Evolutionary conservation across 2,113 vertebrate genomes (phyloP), one percentile per base, ranked within the genome.

Genomic region (Ameiurus melas): DNA sequence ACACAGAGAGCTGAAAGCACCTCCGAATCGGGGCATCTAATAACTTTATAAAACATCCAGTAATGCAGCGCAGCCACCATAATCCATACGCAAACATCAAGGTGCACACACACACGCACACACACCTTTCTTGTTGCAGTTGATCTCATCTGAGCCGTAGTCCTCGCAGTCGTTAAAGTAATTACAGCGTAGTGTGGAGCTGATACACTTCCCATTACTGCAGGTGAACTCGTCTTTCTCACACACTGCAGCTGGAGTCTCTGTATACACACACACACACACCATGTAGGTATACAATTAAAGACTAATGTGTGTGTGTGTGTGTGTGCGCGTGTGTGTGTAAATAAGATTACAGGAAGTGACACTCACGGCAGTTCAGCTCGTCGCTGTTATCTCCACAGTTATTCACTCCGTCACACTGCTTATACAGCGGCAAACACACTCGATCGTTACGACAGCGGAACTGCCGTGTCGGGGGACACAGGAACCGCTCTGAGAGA

Each of bases 131-230:
- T 94, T 93, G 0, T 93, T 95, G 91, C 96, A 97, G 91, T 95
- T 95, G 91, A 91, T 94, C 84, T 97, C 94, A 88, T 99, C 98
- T 0, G 98, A 97, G 0, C 97, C 97, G 19, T 97, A 97, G 0
- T 99, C 98, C 16, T 97, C 97, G 0, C 98, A 99, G 96, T 99
- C 97, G 0, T 99, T 98, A 0, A 98, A 99, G 94, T 97, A 96
- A 91, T 99, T 96, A 94, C 98, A 99, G 89, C 96, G 96, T 68
- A 97, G 95, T 4, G 90, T 92, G 71, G 96, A 92, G 0, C 95
- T 97, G 84, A 99, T 96, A 93, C 98, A 99, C 79, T 93, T 96
- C 85, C 96, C 96, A 73, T 94, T 97, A 30, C 92, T 92, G 77
- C 98, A 99, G 64, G 93, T 95, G 91, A 99, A 98, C 93, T 99